These are phyloP conservation scores for Diglossa cyanea DNA, from an alignment of 2,797 vertebrate genomes.

Conservation along the genomic window DNA sequence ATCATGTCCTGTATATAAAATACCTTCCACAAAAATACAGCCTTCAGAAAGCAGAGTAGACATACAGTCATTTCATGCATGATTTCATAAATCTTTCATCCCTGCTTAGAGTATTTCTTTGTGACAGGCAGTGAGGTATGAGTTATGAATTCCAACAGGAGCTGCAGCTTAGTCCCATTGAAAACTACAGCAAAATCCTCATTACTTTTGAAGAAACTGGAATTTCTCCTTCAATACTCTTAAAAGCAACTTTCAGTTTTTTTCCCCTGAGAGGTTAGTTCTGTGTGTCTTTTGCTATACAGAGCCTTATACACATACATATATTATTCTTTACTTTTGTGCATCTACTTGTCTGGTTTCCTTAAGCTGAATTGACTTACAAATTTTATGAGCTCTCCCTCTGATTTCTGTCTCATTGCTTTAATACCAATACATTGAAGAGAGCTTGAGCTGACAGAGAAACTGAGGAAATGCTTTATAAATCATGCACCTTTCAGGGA, in stretches of 20 bases:
- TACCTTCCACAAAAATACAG: not conserved
- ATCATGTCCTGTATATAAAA: not conserved
- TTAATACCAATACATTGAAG: not conserved
- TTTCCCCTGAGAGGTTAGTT: not conserved
- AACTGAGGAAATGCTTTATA: not conserved
- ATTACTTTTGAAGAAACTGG: not conserved
- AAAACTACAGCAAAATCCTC: not conserved
- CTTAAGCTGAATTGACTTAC: not conserved
- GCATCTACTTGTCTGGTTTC: not conserved
- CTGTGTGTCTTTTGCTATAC: not conserved
- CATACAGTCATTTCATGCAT: not conserved
- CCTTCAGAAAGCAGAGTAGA: not conserved
- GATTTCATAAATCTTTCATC: not conserved
- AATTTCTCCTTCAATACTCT: not conserved
- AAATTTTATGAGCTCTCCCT: not conserved
- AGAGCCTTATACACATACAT: not conserved
- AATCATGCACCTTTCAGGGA: not conserved
- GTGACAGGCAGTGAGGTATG: not conserved
- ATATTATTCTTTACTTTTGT: not conserved
- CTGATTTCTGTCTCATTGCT: not conserved
- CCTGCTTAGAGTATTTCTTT: not conserved
- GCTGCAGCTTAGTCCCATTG: not conserved
- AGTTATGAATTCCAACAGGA: not conserved
- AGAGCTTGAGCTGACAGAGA: not conserved
- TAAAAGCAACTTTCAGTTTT: not conserved